Evolutionary conservation across 2,113 vertebrate genomes (phyloP).

Genomic region (Myrmophylax atrothorax): DNA sequence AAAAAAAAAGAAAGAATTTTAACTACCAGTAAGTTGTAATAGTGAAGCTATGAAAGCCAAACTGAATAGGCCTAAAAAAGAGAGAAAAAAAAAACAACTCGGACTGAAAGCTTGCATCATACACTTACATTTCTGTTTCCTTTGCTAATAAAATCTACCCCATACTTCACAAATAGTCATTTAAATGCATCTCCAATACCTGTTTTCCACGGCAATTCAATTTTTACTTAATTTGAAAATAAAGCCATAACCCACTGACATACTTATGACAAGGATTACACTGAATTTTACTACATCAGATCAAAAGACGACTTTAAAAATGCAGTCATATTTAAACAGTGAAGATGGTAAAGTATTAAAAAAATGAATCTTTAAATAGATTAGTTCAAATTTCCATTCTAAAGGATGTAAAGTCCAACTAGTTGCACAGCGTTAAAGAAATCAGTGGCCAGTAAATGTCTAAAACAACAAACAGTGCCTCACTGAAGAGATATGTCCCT

Average conservation of each 20-base stretch:
- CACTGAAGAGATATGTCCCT: background rate
- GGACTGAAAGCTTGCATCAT: background rate
- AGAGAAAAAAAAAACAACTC: background rate
- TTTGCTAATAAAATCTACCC: background rate
- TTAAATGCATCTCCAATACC: background rate
- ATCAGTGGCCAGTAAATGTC: background rate
- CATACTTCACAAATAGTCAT: background rate
- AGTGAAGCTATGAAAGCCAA: background rate
- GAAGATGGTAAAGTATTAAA: background rate
- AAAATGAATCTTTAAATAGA: background rate
- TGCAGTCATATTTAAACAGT: background rate
- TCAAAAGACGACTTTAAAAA: slow-evolving; percentile 1
- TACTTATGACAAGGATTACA: background rate
- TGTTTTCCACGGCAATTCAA: background rate
- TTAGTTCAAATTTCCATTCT: background rate
- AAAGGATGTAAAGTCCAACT: background rate
- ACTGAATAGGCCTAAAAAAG: background rate
- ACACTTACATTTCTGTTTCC: background rate
- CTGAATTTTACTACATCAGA: background rate
- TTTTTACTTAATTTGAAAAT: background rate
- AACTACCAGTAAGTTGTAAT: background rate
- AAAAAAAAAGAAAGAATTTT: background rate
- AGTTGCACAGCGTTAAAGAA: background rate
- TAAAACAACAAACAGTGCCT: background rate
- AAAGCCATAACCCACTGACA: background rate